phyloP scores from a whole-genome alignment of 2,797 vertebrate species.

The Acipenser oxyrinchus region DNA sequence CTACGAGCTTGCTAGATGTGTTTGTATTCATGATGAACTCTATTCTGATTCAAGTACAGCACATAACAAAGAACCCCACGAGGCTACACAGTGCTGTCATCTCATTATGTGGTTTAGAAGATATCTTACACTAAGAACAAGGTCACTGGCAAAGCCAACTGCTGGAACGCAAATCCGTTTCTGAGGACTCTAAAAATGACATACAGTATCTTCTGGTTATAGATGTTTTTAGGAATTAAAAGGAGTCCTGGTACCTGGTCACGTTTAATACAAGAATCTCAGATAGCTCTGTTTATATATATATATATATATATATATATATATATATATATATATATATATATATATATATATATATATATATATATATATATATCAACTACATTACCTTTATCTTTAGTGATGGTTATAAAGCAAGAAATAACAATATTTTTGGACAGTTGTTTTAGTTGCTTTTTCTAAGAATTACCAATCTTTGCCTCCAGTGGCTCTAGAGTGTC shows the following conservation, averaged over 20 bases:
- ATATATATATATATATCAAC: too few species aligned
- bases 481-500: background rate
- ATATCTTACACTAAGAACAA: constrained; percentile 60
- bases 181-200: constrained; percentile 11
- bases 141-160: constrained; percentile 58
- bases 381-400: constrained; percentile 20
- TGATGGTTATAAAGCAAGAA: constrained; percentile 29
- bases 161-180: constrained; percentile 52
- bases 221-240: background rate
- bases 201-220: background rate
- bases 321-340: too few species aligned
- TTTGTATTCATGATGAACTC: background rate
- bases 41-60: background rate
- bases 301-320: background rate
- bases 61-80: constrained; percentile 15
- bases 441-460: too few species aligned
- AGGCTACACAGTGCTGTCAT: constrained; percentile 35
- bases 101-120: constrained; percentile 59
- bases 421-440: background rate
- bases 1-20: constrained; percentile 16
- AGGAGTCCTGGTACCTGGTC: background rate
- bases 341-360: too few species aligned
- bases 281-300: too few species aligned
- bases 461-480: too few species aligned
- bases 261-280: too few species aligned